phyloP scores from a whole-genome alignment of 2,113 vertebrate genomes.

The Accipiter virgatus region DNA sequence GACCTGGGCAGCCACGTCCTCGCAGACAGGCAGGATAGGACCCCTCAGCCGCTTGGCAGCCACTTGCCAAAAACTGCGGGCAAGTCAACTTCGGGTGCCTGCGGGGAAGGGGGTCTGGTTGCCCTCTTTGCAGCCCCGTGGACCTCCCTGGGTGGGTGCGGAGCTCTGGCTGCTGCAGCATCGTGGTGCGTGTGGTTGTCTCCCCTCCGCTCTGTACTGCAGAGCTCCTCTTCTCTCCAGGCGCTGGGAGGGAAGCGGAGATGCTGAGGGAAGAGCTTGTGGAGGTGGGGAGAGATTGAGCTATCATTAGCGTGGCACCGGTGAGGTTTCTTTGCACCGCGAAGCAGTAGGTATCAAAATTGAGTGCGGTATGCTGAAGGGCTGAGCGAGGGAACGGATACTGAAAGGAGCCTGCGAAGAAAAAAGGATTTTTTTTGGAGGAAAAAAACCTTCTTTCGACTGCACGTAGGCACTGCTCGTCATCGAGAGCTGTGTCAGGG shows the following conservation, averaged over 20 bases:
- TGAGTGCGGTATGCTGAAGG: background rate
- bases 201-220: background rate
- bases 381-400: background rate
- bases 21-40: background rate
- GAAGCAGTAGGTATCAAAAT: background rate
- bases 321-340: slow-evolving; percentile 17
- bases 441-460: background rate
- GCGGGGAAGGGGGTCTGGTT: fast-evolving
- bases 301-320: slow-evolving; percentile 1
- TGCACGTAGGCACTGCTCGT: background rate
- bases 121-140: fast-evolving
- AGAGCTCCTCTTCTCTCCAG: background rate
- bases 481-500: background rate
- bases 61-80: background rate
- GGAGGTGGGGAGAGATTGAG: slow-evolving; percentile 48
- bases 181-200: fast-evolving
- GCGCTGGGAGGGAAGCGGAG: background rate
- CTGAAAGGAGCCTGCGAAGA: background rate
- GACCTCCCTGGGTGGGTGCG: fast-evolving
- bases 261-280: slow-evolving; percentile 20
- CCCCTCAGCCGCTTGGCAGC: background rate
- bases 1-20: background rate
- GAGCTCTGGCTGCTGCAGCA: background rate
- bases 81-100: background rate
- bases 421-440: background rate